These are phyloP conservation scores for Ondatra zibethicus DNA, from an alignment of 2,113 vertebrate genomes.

Conservation along the genomic window DNA sequence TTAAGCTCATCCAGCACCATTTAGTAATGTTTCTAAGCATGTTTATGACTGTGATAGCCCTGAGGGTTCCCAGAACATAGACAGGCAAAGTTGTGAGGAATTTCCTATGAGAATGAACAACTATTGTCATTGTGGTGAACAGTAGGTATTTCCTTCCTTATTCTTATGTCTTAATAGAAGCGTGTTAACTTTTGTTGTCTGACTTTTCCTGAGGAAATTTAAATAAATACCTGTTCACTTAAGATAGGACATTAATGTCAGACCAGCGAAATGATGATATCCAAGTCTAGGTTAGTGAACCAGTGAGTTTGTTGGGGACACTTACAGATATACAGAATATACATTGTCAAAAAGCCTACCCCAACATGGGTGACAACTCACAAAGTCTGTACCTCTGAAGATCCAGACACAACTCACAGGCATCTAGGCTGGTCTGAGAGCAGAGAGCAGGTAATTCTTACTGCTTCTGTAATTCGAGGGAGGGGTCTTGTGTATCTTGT, in stretches of 20 bases:
- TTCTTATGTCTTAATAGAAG: neutral
- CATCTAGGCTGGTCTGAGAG: neutral
- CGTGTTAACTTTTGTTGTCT: neutral
- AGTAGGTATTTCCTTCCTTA: neutral
- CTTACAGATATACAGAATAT: neutral
- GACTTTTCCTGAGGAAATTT: neutral
- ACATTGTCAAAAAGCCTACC: neutral
- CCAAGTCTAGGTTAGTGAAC: neutral
- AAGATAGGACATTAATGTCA: neutral
- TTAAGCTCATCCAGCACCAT: conserved; percentile 23
- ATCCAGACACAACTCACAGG: neutral
- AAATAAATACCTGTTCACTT: neutral
- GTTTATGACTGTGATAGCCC: conserved; percentile 39
- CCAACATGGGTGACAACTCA: neutral
- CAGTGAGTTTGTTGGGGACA: neutral
- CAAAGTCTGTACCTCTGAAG: neutral
- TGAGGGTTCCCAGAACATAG: conserved; percentile 17
- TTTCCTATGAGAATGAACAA: conserved; percentile 18
- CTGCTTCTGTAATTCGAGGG: neutral
- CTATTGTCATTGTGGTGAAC: fast-evolving
- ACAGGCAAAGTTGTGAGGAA: neutral
- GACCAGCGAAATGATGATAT: neutral
- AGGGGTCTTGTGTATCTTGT: neutral
- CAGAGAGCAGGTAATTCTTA: neutral
- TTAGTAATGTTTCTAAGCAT: conserved; percentile 53